A percentile compares a stretch with the other conserved stretches of the same genome.
phyloP scores from a whole-genome alignment of 2,797 vertebrate genomes.

The Sphenodon punctatus region DNA sequence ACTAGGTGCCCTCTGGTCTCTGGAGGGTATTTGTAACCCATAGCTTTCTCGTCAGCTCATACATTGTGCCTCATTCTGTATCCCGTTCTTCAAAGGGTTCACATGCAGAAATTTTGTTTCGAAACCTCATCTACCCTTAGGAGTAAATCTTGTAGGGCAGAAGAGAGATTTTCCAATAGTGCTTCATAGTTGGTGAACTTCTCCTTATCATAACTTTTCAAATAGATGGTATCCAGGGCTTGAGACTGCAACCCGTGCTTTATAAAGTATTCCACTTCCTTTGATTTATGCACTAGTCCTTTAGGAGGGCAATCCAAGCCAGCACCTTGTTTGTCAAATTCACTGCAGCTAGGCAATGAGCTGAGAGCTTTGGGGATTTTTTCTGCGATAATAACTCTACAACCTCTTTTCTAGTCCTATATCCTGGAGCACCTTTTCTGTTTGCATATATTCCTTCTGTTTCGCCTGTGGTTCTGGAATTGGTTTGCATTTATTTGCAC shows the following conservation, averaged over 20 bases:
- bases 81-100: slow-evolving; percentile 6
- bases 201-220: not conserved
- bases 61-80: slow-evolving; percentile 31
- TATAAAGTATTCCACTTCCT: slow-evolving; percentile 25
- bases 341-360: not conserved
- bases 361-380: slow-evolving; percentile 6
- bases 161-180: not conserved
- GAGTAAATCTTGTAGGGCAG: not conserved
- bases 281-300: slow-evolving; percentile 34
- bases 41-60: slow-evolving; percentile 51
- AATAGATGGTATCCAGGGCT: not conserved
- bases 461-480: slow-evolving; percentile 21
- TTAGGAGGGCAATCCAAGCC: slow-evolving; percentile 18
- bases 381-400: not conserved
- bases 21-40: slow-evolving; percentile 12
- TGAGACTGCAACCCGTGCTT: slow-evolving; percentile 21
- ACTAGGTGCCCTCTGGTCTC: slow-evolving; percentile 59
- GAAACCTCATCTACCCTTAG: not conserved
- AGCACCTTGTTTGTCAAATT: slow-evolving; percentile 27
- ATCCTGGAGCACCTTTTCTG: not conserved
- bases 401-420: not conserved
- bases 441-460: not conserved
- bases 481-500: slow-evolving; percentile 46
- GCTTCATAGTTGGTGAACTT: not conserved
- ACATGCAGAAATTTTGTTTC: slow-evolving; percentile 17